Conservation (phyloP, 2,888 invertebrate species). For the Drosophila subsilvestris region DNA sequence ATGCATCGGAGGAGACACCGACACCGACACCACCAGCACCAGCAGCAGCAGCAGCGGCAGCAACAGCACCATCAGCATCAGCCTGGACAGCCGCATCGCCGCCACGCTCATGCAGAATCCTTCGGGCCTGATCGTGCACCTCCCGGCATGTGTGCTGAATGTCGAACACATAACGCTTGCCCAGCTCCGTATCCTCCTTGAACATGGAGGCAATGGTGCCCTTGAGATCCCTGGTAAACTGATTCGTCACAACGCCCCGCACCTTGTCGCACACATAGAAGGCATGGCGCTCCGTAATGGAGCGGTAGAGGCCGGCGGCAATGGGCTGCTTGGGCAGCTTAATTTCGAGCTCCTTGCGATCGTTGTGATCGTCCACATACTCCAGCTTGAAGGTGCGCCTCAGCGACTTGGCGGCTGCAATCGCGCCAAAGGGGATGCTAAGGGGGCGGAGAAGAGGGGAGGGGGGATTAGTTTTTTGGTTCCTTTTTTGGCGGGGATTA, state of each 20-base stretch:
- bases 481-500: background rate
- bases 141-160: constrained; percentile 94
- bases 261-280: constrained; percentile 97
- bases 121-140: constrained; percentile 93
- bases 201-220: constrained; percentile 96
- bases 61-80: constrained; percentile 48
- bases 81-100: constrained; percentile 67
- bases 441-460: constrained; percentile 51
- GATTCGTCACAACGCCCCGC: constrained; percentile 93
- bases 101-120: constrained; percentile 88
- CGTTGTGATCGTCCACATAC: constrained; percentile 89
- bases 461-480: background rate
- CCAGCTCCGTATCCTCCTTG: constrained; percentile 93
- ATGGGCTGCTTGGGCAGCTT: constrained; percentile 92
- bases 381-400: constrained; percentile 90
- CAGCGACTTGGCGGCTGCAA: constrained; percentile 91
- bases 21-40: constrained; percentile 26
- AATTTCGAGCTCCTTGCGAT: constrained; percentile 88
- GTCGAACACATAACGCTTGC: constrained; percentile 96
- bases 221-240: constrained; percentile 94
- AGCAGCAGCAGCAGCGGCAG: constrained; percentile 19
- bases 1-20: constrained; percentile 28
- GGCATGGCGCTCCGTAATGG: constrained; percentile 95
- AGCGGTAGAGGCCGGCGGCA: constrained; percentile 92
- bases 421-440: constrained; percentile 92